Base-by-base conservation (phyloP, 1,140 invertebrate genomes). In the Diploscapter pachys region DNA sequence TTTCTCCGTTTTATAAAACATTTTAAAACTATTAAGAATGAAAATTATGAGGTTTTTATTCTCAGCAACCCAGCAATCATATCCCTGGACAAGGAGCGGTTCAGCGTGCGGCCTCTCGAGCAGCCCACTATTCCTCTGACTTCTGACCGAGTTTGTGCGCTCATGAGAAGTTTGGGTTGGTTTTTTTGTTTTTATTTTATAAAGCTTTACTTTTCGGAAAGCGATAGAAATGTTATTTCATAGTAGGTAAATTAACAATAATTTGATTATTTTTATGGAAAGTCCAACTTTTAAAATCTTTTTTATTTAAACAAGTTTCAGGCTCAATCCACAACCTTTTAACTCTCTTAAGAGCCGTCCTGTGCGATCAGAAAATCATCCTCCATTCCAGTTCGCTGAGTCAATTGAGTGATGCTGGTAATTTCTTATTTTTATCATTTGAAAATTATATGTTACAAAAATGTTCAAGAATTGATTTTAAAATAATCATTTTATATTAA, bases 301-400 rank as follows among this genome's bases (percentile, higher is more conserved):
- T 13, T 61, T 65, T 51, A 8, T 31, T 4, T 6, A 54, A 54
- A 5, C 2, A 73, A 80, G 82, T 87, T 87, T 67, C 87, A 93
- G 93, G 93, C 82, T 96, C 75, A 13, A 48, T 98, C 80, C 91
- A 93, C 82, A 96, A 96, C 87, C 92, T 93, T 11, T 87, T 98
- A 78, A 91, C 91, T 55, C 89, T 98, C 75, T 94, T 96, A 86
- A 94, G 92, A 87, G 94, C 94, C 49, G 92, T 95, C 80, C 92
- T 98, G 91, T 96, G 94, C 48, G 95, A 99, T 87, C 93, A 96
- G 86, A 97, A 98, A 87, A 93, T 99, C 82, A 89, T 98, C 59
- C 93, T 98, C 81, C 92, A 95, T 85, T 98, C 95, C 9, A 90
- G 92, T 79, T 76, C 55, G 8, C 49, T 76, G 55, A 95, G 94